Conservation (phyloP, 2,888 invertebrate genomes). For the Philopedon plagiatum region DNA sequence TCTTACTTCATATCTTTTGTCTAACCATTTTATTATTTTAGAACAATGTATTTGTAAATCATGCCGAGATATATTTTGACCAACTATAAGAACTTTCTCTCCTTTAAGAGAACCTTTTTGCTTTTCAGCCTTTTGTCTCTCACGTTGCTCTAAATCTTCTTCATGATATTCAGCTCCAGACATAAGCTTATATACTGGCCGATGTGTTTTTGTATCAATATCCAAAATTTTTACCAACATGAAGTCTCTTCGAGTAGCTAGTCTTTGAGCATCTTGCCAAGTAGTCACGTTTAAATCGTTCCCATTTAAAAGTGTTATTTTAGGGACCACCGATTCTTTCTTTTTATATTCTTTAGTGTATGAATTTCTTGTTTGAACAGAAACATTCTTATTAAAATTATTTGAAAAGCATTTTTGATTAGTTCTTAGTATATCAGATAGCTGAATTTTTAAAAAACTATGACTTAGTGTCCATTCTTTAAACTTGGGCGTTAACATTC, state of each 20-base stretch:
- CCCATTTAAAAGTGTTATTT: constrained; percentile 77
- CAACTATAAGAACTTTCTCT: constrained; percentile 76
- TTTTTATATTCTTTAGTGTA: constrained; percentile 56
- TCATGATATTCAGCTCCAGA: constrained; percentile 76
- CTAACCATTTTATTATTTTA: constrained; percentile 77
- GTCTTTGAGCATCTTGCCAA: constrained; percentile 78
- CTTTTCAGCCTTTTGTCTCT: constrained; percentile 69
- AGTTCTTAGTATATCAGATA: too few species aligned
- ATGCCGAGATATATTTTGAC: constrained; percentile 75
- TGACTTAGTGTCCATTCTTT: too few species aligned
- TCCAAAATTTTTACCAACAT: constrained; percentile 80
- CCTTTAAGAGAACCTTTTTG: constrained; percentile 70
- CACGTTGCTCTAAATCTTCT: constrained; percentile 73
- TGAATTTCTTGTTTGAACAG: not conserved
- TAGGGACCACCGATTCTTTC: constrained; percentile 67
- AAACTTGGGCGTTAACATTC: too few species aligned
- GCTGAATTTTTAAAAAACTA: too few species aligned
- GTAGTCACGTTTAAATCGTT: constrained; percentile 74
- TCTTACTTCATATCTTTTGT: constrained; percentile 77
- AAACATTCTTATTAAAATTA: not conserved
- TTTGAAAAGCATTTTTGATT: too few species aligned
- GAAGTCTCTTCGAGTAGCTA: constrained; percentile 78
- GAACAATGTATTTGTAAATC: constrained; percentile 77
- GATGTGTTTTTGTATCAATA: constrained; percentile 76
- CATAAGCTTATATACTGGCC: constrained; percentile 80